phyloP scores from a whole-genome alignment of 2,113 vertebrate genomes.

The Gopherus evgoodei region DNA sequence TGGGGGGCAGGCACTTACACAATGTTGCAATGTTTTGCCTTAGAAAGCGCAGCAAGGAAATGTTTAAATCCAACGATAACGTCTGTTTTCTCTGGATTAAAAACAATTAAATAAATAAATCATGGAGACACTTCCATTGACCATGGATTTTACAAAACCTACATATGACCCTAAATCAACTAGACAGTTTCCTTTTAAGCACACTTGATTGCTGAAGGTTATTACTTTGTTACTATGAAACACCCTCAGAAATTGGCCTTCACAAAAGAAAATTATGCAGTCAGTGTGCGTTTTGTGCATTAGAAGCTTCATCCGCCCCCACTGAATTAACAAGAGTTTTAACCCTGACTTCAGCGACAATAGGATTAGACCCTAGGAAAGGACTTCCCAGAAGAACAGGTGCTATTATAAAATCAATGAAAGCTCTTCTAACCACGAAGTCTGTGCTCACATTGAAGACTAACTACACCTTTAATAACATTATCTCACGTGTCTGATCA shows the following conservation, averaged over 20 bases:
- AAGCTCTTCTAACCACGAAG: not conserved
- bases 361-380: not conserved
- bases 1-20: not conserved
- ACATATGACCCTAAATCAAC: not conserved
- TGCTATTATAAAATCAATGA: constrained; percentile 12
- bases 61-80: not conserved
- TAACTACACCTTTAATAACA: not conserved
- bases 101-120: not conserved
- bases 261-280: not conserved
- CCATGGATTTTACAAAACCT: not conserved
- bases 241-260: not conserved
- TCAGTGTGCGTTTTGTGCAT: constrained; percentile 2
- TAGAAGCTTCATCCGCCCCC: not conserved
- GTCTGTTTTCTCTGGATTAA: not conserved
- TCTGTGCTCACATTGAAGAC: not conserved
- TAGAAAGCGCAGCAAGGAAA: not conserved
- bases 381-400: not conserved
- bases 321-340: not conserved
- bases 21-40: not conserved
- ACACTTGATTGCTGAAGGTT: not conserved
- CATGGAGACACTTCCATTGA: not conserved
- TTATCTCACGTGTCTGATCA: not conserved
- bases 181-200: not conserved
- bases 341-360: not conserved
- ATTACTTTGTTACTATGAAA: not conserved